Conservation (phyloP, 2,888 invertebrate species). For the Cloeon dipterum region DNA sequence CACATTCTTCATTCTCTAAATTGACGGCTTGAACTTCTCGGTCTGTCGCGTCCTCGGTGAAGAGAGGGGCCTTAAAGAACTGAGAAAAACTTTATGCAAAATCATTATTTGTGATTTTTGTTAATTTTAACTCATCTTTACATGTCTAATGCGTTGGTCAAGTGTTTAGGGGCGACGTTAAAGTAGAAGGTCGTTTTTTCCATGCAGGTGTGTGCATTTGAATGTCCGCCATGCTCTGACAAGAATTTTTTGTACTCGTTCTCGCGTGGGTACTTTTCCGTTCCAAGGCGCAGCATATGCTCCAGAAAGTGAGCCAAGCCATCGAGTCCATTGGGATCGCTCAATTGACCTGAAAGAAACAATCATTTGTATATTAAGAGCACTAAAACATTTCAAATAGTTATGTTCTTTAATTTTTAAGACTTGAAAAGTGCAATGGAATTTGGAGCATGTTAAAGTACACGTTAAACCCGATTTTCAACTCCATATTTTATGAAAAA, state of each 20-base stretch:
- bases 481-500: too few relatives aligned
- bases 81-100: slow-evolving; percentile 57
- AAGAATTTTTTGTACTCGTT: too few relatives aligned
- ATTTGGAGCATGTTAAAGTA: too few relatives aligned
- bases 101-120: not conserved
- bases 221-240: too few relatives aligned
- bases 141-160: slow-evolving; percentile 64
- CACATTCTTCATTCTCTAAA: slow-evolving; percentile 90
- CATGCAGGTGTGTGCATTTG: slow-evolving; percentile 80
- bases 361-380: not conserved
- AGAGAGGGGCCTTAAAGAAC: slow-evolving; percentile 83
- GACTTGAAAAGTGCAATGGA: too few relatives aligned
- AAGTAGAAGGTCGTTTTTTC: slow-evolving; percentile 91
- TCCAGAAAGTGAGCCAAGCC: too few relatives aligned
- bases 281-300: too few relatives aligned
- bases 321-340: too few relatives aligned
- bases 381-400: not conserved
- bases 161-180: slow-evolving; percentile 65
- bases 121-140: slow-evolving; percentile 19
- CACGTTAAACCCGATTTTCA: too few relatives aligned
- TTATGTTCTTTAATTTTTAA: too few relatives aligned
- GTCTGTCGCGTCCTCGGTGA: slow-evolving; percentile 88
- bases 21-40: slow-evolving; percentile 89
- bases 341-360: too few relatives aligned
- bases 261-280: too few relatives aligned